Evolutionary conservation across 2,797 vertebrate genomes (phyloP), one percentile per base, ranked within the genome.

Genomic region (Pseudochaenichthys georgianus): DNA sequence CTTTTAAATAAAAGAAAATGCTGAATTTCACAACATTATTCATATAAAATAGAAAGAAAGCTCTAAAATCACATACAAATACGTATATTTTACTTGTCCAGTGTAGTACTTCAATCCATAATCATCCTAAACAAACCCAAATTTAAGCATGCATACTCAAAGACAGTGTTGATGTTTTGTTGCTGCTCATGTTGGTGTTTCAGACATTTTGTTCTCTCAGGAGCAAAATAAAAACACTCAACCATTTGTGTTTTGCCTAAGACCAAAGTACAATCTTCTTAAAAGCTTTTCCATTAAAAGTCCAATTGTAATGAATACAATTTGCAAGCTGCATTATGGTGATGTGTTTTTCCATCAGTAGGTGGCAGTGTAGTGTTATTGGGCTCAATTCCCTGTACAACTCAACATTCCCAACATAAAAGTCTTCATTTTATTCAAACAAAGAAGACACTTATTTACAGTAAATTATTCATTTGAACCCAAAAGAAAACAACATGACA

Each of bases 351-450:
- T 48, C 38, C 57, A 58, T 17, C 86, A 86, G 57, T 3, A 13
- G 88, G 74, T 70, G 82, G 89, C 83, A 85, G 64, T 78, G 47
- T 80, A 68, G 73, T 48, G 38, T 82, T 19, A 77, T 60, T 43
- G 3, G 17, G n/a, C 50, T 59, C 17, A 54, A 42, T 42, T 68
- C 19, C 23, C 43, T n/a, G 10, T 38, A 65, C n/a, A 42, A 2
- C 28, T 59, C 31, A 45, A 38, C 28, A 23, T 9, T 54, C 34
- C 61, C 16, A 34, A 67, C 5, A 64, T 11, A 1, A 43, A 76
- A 61, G 28, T 51, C 67, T 31, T 43, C 1, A 5, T 65, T 59
- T 61, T 7, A 60, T 60, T n/a, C 9, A 74, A 61, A 79, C 58
- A 81, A 67, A 78, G 43, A 78, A 9, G 9, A 50, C 23, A 7